These are phyloP conservation scores for Setipinna tenuifilis DNA, from an alignment of 2,797 vertebrate species.

Conservation along the genomic window DNA sequence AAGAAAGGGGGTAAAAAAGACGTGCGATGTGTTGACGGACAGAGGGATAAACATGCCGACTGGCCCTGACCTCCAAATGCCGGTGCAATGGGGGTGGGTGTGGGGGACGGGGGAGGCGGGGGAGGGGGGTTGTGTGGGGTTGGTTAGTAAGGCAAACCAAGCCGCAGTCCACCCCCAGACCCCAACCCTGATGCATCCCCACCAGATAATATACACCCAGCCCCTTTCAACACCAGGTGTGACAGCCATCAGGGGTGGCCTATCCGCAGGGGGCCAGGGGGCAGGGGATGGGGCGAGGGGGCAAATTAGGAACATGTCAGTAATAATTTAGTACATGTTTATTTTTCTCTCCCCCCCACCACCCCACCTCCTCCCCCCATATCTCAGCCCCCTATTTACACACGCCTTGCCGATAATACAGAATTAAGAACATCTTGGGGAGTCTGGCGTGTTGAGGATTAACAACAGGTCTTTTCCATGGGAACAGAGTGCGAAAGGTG, in stretches of 20 bases:
- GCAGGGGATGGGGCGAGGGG: conserved; percentile 70
- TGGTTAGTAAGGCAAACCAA: conserved; percentile 24
- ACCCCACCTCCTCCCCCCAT: conserved; percentile 66
- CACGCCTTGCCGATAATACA: conserved; percentile 28
- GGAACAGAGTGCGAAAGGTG: conserved; percentile 1
- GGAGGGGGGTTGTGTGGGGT: conserved; percentile 76
- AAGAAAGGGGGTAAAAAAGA: conserved; percentile 55
- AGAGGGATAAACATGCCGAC: conserved; percentile 74
- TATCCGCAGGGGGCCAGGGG: conserved; percentile 71
- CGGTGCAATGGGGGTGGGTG: conserved; percentile 50
- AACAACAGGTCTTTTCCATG: conserved; percentile 20
- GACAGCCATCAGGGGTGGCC: conserved; percentile 80
- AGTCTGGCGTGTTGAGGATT: conserved; percentile 29
- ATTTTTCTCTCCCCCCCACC: conserved; percentile 64
- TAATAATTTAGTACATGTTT: conserved; percentile 80
- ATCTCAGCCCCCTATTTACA: conserved; percentile 45
- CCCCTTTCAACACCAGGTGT: conserved; percentile 79
- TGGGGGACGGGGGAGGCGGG: conserved; percentile 70
- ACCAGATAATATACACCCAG: conserved; percentile 80
- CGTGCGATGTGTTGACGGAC: conserved; percentile 72
- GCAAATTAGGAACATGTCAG: conserved; percentile 82
- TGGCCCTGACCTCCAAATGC: conserved; percentile 76
- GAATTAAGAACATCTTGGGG: conserved; percentile 36
- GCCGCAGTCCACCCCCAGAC: background rate
- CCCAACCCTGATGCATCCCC: conserved; percentile 65